A percentile compares a stretch with the other conserved stretches of the same genome.
Conservation (phyloP, 2,113 vertebrate genomes). For the Lates calcarifer region DNA sequence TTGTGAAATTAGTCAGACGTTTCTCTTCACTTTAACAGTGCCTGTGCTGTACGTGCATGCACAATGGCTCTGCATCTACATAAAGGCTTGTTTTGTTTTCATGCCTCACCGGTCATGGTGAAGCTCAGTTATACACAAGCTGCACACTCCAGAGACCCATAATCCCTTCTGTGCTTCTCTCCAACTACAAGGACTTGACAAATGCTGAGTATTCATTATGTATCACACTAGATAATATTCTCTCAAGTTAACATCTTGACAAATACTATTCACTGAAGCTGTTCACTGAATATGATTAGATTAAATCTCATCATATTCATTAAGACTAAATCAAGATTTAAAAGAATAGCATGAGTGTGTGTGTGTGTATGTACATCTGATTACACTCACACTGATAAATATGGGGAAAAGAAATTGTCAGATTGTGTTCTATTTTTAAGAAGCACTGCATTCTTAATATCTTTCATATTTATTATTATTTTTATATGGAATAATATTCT, state of each 20-base stretch:
- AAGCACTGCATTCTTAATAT: no score
- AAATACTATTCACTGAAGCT: conserved; percentile 15
- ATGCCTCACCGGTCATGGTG: neutral
- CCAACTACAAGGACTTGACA: neutral
- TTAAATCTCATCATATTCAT: no score
- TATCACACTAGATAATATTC: neutral
- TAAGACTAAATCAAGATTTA: no score
- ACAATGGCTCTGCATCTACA: neutral
- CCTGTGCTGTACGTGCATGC: neutral
- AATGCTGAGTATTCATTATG: neutral
- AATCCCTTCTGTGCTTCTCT: neutral
- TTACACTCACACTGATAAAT: no score
- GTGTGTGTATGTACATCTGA: no score
- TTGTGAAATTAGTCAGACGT: neutral
- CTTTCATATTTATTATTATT: no score
- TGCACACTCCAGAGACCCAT: conserved; percentile 20
- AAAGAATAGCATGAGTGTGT: no score
- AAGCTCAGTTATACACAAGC: conserved; percentile 7
- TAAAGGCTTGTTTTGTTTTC: conserved; percentile 18
- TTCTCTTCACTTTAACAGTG: neutral
- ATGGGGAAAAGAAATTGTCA: no score
- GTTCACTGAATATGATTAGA: no score
- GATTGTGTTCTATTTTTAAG: no score
- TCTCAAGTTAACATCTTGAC: conserved; percentile 11
- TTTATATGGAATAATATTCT: no score